Percentiles rank a stretch among this genome's conserved stretches.
Conservation (phyloP, 2,113 vertebrate species). For the Chlorodrepanis virens region DNA sequence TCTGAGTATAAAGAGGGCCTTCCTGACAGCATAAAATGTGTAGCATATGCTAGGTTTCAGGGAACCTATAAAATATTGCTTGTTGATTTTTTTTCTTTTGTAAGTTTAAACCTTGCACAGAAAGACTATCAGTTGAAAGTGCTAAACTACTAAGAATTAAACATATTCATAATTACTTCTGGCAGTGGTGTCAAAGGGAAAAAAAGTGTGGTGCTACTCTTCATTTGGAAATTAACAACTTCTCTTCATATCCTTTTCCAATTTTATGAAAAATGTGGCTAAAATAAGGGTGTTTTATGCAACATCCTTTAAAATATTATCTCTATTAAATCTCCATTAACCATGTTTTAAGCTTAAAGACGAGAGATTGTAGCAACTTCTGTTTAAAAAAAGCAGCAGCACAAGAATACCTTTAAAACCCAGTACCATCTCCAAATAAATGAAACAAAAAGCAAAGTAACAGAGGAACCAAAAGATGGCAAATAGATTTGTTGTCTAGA, state of each 20-base stretch:
- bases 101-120: neutral
- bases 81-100: neutral
- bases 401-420: neutral
- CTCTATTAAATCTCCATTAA: neutral
- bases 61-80: neutral
- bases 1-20: neutral
- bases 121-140: slow-evolving; percentile 37
- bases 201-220: neutral
- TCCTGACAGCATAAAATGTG: neutral
- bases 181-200: neutral
- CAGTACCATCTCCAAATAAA: neutral
- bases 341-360: neutral
- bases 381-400: neutral
- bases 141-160: slow-evolving; percentile 34
- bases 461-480: neutral
- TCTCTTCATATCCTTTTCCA: slow-evolving; percentile 1
- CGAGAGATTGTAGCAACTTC: neutral
- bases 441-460: neutral
- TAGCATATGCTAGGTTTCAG: neutral
- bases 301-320: neutral
- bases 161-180: slow-evolving; percentile 30
- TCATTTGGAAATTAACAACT: neutral
- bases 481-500: neutral
- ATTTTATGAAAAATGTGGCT: slow-evolving; percentile 8
- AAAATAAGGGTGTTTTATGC: neutral